Conservation (phyloP, 2,888 invertebrate species). For the Nemotelus pantherinus region DNA sequence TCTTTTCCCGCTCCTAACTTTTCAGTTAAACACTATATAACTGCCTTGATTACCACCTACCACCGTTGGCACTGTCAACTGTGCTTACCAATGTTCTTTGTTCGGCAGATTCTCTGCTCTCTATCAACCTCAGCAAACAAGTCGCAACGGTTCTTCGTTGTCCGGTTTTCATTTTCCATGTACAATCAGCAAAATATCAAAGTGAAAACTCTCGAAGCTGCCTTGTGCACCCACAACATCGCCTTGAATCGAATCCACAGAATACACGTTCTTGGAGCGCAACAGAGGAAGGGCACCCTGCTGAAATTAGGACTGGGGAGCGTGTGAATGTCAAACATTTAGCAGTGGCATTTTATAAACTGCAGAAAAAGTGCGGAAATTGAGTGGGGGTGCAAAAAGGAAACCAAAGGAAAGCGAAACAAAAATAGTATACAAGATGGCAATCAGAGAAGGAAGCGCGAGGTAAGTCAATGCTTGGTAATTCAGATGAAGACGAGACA, state of each 20-base stretch:
- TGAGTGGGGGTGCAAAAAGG: background rate
- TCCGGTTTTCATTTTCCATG: constrained; percentile 6
- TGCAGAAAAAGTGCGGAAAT: constrained; percentile 41
- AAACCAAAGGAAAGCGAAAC: background rate
- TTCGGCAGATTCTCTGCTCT: constrained; percentile 17
- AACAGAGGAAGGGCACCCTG: background rate
- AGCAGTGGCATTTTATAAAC: constrained; percentile 37
- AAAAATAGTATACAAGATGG: constrained; percentile 3
- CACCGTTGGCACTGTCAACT: background rate
- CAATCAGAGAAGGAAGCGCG: constrained; percentile 10
- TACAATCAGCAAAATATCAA: background rate
- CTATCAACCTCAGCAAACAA: constrained; percentile 41
- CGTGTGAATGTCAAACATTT: constrained; percentile 15
- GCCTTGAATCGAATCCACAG: background rate
- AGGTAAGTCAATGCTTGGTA: constrained; percentile 11
- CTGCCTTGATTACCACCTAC: background rate
- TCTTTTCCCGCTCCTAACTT: background rate
- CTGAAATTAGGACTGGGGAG: background rate
- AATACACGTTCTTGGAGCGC: constrained; percentile 25
- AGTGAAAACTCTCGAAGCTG: background rate
- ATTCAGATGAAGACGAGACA: background rate
- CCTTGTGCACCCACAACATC: background rate
- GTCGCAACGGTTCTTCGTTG: constrained; percentile 24
- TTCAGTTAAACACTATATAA: background rate
- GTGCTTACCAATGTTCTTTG: constrained; percentile 19